Base-by-base conservation (phyloP, 2,113 vertebrate species). In the Chionodraco myersi region DNA sequence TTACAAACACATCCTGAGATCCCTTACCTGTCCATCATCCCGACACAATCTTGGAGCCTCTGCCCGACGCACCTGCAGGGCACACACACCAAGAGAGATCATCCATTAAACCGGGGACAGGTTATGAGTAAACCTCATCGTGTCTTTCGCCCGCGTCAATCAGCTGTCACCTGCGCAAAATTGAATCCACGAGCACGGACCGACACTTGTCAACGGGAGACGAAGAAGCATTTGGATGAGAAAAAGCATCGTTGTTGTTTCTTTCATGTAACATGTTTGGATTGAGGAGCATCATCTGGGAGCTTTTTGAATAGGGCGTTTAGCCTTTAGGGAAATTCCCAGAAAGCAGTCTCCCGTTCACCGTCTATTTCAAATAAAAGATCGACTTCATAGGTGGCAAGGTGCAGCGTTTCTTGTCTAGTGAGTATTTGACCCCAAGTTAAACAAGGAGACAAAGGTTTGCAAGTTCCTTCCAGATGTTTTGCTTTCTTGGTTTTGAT, bases 1-100 rank as follows among this genome's bases (percentile, higher is more conserved):
- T 70, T 34, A 63, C 41, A 62, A 44, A 85, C 60, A 59, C 18
- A 69, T 23, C 64, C 30, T 3, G 58, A 64, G 77, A 87, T 68
- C 30, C 47, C 88, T 91, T 96, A 99, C 98, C 97, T 99, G 97
- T 99, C 98, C 96, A 97, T 97, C 95, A 99, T 96, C 90, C 97
- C 97, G 30, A 98, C 94, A 91, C 98, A 99, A 94, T 99, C 98
- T 93, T 98, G 97, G 23, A 98, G 93, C 73, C 94, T 95, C 0
- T 97, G 96, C 90, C 97, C 97, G 89, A 96, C 82, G 93, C 98
- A 99, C 96, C 98, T 99, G 95, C 56, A 56, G 75, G 91, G 84
- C 83, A 91, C 77, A 95, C 44, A 93, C 91, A 95, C 70, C 89
- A 21, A 89, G 80, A 83, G 82, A 86, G 48, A 82, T 77, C 83